A percentile compares a stretch with the other conserved stretches of the same genome.
Conservation (phyloP, 2,797 vertebrate species). For the Chromis chromis region DNA sequence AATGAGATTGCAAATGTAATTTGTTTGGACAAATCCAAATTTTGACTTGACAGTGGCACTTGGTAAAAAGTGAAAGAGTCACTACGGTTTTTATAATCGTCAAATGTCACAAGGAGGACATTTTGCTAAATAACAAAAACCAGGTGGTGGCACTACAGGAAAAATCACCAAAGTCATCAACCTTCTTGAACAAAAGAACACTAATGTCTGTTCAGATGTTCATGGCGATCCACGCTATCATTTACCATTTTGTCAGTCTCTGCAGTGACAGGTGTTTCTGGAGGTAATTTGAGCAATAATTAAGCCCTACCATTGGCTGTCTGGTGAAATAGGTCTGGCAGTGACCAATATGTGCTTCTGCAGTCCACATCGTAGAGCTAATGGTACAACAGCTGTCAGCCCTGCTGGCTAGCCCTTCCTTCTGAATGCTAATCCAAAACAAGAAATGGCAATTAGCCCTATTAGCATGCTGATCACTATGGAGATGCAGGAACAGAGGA, state of each 20-base stretch:
- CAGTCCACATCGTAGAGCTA: background rate
- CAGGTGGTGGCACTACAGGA: no score
- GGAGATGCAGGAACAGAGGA: constrained; percentile 59
- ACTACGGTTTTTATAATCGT: no score
- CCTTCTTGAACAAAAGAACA: background rate
- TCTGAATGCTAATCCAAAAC: constrained; percentile 67
- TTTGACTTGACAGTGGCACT: no score
- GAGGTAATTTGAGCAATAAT: background rate
- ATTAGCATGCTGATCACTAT: constrained; percentile 78
- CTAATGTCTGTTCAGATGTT: background rate
- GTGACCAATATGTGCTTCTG: background rate
- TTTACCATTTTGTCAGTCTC: background rate
- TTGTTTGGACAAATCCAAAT: no score
- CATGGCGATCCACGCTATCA: background rate
- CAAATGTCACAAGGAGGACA: no score
- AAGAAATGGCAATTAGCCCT: constrained; percentile 73
- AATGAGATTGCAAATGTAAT: no score
- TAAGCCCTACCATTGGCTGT: background rate
- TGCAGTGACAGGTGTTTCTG: background rate
- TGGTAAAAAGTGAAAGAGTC: no score
- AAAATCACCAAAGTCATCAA: background rate
- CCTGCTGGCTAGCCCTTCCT: constrained; percentile 22
- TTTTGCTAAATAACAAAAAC: no score
- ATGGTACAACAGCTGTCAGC: constrained; percentile 23
- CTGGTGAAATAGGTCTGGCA: background rate